A percentile compares a stretch with the other conserved stretches of the same genome.
These are phyloP conservation scores for Bradypodion pumilum DNA, from an alignment of 2,797 vertebrate genomes.

Conservation along the genomic window DNA sequence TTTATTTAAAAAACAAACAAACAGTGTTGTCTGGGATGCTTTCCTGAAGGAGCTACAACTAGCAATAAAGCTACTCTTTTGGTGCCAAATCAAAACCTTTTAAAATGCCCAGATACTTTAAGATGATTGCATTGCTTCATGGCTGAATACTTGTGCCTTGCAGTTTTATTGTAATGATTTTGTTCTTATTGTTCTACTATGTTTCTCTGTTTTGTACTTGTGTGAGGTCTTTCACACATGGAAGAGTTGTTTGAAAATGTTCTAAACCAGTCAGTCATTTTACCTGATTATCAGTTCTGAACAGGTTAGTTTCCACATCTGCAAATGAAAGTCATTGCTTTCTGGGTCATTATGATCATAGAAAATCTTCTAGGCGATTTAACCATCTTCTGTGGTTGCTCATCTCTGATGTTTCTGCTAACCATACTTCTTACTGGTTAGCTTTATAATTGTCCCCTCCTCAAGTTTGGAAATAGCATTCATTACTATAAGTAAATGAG, in stretches of 20 bases:
- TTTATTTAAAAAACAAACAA: too few species aligned
- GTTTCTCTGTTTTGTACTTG: not conserved
- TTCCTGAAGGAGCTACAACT: not conserved
- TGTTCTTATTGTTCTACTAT: not conserved
- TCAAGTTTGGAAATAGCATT: not conserved
- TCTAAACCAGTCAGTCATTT: not conserved
- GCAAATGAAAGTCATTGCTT: not conserved
- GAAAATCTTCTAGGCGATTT: not conserved
- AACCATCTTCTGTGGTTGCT: not conserved
- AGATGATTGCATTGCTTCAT: not conserved
- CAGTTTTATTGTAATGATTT: not conserved
- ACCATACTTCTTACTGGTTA: not conserved
- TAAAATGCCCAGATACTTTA: not conserved
- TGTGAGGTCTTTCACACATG: not conserved
- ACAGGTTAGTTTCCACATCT: not conserved
- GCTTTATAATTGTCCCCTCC: not conserved
- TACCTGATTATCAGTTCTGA: not conserved
- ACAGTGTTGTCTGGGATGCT: not conserved
- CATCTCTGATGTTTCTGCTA: not conserved
- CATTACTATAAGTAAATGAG: not conserved
- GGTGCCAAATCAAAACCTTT: not conserved
- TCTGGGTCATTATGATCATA: not conserved
- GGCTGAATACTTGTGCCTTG: not conserved
- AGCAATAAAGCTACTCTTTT: not conserved
- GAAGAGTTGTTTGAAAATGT: not conserved